phyloP scores from a whole-genome alignment of 2,888 invertebrate genomes.

The Volucella zonaria region DNA sequence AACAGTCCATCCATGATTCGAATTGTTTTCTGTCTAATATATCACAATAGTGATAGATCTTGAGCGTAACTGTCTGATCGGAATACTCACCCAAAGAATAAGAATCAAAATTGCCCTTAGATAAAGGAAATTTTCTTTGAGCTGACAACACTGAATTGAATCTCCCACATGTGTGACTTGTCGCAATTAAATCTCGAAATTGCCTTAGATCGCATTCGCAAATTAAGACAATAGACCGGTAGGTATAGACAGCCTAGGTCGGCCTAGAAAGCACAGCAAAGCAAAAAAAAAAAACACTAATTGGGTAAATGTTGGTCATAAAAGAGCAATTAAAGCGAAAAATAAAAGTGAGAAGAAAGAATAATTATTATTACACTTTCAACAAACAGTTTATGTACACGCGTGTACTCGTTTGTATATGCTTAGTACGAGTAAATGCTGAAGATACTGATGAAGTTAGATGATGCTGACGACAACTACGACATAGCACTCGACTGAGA shows the following conservation, averaged over 20 bases:
- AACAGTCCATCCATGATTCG: too few species aligned
- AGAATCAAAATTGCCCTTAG: not conserved
- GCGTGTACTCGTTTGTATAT: conserved; percentile 12
- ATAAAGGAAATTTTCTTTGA: not conserved
- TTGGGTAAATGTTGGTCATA: conserved; percentile 66
- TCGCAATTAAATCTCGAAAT: conserved; percentile 41
- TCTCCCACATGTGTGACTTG: conserved; percentile 44
- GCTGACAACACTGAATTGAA: not conserved
- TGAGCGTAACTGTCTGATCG: too few species aligned
- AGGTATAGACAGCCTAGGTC: not conserved
- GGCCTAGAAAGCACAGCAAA: conserved; percentile 34
- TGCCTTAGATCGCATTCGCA: conserved; percentile 4
- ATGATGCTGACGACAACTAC: conserved; percentile 49
- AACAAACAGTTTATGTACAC: conserved; percentile 61
- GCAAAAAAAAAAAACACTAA: conserved; percentile 32
- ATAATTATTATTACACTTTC: conserved; percentile 72
- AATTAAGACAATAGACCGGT: conserved; percentile 14
- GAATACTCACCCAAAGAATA: too few species aligned
- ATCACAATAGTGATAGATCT: too few species aligned
- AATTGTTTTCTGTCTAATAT: too few species aligned
- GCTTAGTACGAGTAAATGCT: not conserved
- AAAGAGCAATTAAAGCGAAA: conserved; percentile 64
- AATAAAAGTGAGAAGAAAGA: conserved; percentile 68
- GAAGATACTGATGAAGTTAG: conserved; percentile 47
- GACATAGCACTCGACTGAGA: conserved; percentile 30